Base-by-base conservation (phyloP, 92 coral and sea anemone species). In the Plumapathes pennacea region DNA sequence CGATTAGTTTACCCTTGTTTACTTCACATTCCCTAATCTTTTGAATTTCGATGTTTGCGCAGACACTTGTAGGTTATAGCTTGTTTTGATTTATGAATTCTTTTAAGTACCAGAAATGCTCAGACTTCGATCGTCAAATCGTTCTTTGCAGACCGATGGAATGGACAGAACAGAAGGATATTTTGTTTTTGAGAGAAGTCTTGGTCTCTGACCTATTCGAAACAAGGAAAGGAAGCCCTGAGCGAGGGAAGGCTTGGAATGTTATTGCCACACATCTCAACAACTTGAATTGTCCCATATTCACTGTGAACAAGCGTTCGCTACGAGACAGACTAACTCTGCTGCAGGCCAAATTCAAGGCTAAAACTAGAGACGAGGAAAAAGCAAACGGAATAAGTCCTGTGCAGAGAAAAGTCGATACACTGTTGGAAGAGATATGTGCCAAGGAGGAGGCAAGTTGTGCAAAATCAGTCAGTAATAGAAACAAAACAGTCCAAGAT, bases 361-460 rank as follows among this genome's bases (percentile, higher is more conserved):
- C 25, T 28, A 62, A 38, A 33, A 50, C 25, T 42, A 62, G 33
- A 41, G 46, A 72, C 10, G 80, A 72, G 32, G 80, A 72, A 34
- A 50, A 50, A 15, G 80, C 62, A 13, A 43, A 43, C 18, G 80
- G 72, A 6, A 72, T 49, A 37, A 22, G 44, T 32, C 51, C 79
- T 21, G 79, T 60, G 24, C 44, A 24, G 43, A 50, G 58, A n/a
- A 63, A 72, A 37, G 49, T 37, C 38, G 62, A 72, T 24, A 34
- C 41, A 14, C 24, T 62, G 5, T 3, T 72, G 41, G 80, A 61
- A 39, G 80, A 61, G 51, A 52, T 72, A 22, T 45, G 23, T 40
- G 72, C 49, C 33, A 37, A 40, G 50, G 72, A 64, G 44, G n/a
- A n/a, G n/a, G 61, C n/a, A n/a, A n/a, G n/a, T n/a, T n/a, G n/a